A percentile compares a stretch with the other conserved stretches of the same genome.
Conservation (phyloP, 2,113 vertebrate genomes). For the Amphilophus citrinellus region DNA sequence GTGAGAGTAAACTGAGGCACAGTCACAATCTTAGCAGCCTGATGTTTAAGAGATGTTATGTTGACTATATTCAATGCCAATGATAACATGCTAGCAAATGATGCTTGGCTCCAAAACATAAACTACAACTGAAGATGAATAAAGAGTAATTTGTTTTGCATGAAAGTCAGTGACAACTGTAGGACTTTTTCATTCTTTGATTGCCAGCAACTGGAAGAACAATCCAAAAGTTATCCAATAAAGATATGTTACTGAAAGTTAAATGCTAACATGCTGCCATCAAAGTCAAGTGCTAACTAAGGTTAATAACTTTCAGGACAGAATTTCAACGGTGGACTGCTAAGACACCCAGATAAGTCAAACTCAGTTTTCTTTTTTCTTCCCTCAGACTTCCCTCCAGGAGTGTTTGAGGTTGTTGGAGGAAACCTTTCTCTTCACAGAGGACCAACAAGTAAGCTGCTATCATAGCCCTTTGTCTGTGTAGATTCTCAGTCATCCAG, state of each 20-base stretch:
- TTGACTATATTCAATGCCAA: not conserved
- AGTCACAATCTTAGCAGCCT: no score
- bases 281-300: not conserved
- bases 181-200: no score
- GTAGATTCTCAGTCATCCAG: no score
- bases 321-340: no score
- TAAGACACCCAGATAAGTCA: not conserved
- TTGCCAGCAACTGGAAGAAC: no score
- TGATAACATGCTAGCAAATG: not conserved
- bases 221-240: not conserved
- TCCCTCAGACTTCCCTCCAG: constrained; percentile 85
- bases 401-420: constrained; percentile 91
- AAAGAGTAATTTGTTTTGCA: no score
- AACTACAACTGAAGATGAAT: no score
- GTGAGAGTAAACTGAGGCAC: no score
- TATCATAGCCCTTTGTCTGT: not conserved
- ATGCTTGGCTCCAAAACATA: no score
- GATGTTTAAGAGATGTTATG: no score
- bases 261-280: no score
- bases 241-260: not conserved
- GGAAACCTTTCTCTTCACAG: constrained; percentile 85
- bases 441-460: constrained; percentile 83
- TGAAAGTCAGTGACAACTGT: no score
- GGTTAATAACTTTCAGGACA: not conserved
- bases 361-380: not conserved